Evolutionary conservation across 2,113 vertebrate species (phyloP).

Genomic region (Diglossa brunneiventris): DNA sequence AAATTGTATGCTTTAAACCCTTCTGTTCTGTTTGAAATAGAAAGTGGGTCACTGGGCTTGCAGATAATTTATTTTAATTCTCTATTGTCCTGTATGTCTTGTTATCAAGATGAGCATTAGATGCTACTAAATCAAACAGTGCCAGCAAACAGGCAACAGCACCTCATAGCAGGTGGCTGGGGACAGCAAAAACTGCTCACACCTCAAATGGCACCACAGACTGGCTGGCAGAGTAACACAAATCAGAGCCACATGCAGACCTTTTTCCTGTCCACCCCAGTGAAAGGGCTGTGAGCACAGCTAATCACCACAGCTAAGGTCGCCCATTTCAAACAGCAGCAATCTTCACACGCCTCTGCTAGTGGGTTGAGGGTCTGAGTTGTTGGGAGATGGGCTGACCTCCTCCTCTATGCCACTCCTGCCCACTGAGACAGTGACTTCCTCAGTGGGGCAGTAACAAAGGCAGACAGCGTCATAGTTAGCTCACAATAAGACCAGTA

Average conservation of each 20-base stretch:
- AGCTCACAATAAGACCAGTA: not conserved
- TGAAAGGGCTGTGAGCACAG: not conserved
- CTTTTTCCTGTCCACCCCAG: not conserved
- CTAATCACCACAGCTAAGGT: not conserved
- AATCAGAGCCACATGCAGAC: not conserved
- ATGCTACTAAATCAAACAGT: not conserved
- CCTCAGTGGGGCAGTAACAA: not conserved
- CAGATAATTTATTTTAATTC: conserved; percentile 8
- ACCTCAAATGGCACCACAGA: not conserved
- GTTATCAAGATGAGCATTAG: not conserved
- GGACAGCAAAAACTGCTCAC: not conserved
- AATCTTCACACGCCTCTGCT: not conserved
- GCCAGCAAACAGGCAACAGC: not conserved
- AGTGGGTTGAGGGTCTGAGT: not conserved
- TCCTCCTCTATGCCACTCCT: not conserved
- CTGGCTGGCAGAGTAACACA: not conserved
- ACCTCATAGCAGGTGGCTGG: not conserved
- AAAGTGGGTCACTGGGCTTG: conserved; percentile 33
- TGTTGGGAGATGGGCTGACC: not conserved
- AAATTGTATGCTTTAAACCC: not conserved
- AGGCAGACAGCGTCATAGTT: not conserved
- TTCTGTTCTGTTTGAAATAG: not conserved
- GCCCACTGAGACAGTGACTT: not conserved
- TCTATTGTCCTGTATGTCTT: not conserved
- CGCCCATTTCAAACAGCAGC: not conserved